These are phyloP conservation scores for Tetanocera ferruginea DNA, from an alignment of 2,888 invertebrate species.

Conservation along the genomic window DNA sequence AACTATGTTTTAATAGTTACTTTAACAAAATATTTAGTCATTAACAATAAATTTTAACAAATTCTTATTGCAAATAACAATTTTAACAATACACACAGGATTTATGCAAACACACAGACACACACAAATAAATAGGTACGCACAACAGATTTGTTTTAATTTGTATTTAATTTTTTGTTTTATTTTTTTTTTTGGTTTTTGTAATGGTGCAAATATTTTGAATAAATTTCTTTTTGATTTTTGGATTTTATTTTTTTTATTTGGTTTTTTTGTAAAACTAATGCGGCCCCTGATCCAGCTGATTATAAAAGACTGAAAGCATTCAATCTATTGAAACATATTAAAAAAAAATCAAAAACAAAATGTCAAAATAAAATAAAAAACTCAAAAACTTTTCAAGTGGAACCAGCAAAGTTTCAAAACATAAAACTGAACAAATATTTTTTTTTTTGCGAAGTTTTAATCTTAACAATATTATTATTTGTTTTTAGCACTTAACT, in stretches of 20 bases:
- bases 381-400: background rate
- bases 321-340: background rate
- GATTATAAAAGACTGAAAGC: constrained; percentile 14
- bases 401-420: background rate
- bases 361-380: background rate
- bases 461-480: constrained; percentile 1
- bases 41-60: background rate
- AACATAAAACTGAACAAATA: background rate
- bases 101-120: background rate
- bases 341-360: background rate
- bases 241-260: constrained; percentile 26
- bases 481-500: background rate
- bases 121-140: constrained; percentile 6
- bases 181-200: background rate
- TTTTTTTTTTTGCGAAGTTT: background rate
- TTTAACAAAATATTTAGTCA: background rate
- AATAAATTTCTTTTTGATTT: constrained; percentile 15
- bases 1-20: background rate
- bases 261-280: constrained; percentile 37
- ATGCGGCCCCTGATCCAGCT: constrained; percentile 51
- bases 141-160: background rate
- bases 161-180: background rate
- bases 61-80: background rate
- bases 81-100: background rate
- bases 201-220: background rate